Percentiles rank a stretch among this genome's conserved stretches.
These are phyloP conservation scores for Troides aeacus DNA, from an alignment of 2,888 invertebrate genomes.

Conservation along the genomic window DNA sequence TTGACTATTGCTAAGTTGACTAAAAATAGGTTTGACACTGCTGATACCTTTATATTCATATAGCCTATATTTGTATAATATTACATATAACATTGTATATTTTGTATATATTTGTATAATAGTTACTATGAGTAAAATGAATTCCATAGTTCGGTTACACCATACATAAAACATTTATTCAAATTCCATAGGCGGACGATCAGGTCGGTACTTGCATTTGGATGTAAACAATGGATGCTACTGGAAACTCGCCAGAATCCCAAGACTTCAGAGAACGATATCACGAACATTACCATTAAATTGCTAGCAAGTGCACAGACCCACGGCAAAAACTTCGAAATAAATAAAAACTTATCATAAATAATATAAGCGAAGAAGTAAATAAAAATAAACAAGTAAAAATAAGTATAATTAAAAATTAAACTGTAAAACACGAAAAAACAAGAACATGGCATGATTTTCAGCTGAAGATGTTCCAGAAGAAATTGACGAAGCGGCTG, in stretches of 20 bases:
- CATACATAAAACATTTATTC: conserved; percentile 7
- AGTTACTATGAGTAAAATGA: not conserved
- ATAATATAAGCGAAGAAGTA: not conserved
- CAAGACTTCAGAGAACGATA: not conserved
- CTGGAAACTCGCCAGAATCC: conserved; percentile 5
- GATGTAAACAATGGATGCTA: not conserved
- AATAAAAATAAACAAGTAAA: too few species aligned
- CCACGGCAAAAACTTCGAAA: not conserved
- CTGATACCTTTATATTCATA: too few species aligned
- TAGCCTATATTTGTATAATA: not conserved
- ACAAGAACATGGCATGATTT: too few species aligned
- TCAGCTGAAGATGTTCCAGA: too few species aligned
- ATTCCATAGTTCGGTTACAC: not conserved
- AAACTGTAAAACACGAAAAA: too few species aligned
- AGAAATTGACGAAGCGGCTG: too few species aligned
- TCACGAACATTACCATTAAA: conserved; percentile 4
- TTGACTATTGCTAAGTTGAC: too few species aligned
- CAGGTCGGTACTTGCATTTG: not conserved
- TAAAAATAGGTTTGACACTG: too few species aligned
- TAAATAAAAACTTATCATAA: not conserved
- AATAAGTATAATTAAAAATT: too few species aligned
- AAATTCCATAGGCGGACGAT: not conserved
- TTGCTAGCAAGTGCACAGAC: not conserved
- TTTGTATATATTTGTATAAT: not conserved
- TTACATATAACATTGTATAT: too few species aligned